These are phyloP conservation scores for Urocyon cinereoargenteus DNA, from an alignment of 2,797 vertebrate genomes.

Conservation along the genomic window DNA sequence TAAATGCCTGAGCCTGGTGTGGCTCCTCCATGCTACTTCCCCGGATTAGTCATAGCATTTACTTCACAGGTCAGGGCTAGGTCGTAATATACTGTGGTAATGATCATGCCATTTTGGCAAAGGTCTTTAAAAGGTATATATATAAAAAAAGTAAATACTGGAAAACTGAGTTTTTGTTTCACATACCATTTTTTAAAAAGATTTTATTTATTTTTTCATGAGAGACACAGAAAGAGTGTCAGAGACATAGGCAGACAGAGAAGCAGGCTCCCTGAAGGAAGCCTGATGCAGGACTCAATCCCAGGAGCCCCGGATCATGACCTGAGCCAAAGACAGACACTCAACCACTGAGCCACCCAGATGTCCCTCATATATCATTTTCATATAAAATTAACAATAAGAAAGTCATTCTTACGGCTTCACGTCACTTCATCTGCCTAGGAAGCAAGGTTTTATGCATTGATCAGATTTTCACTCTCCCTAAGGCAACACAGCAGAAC, in stretches of 20 bases:
- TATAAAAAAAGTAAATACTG: neutral
- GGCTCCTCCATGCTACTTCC: neutral
- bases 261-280: no score
- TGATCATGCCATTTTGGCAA: neutral
- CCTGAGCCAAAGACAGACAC: no score
- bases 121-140: neutral
- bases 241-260: no score
- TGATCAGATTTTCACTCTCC: neutral
- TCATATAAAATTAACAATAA: neutral
- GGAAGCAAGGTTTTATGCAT: neutral
- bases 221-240: no score
- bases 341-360: no score
- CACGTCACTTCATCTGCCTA: neutral
- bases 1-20: neutral
- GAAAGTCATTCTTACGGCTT: neutral
- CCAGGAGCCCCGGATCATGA: no score
- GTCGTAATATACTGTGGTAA: neutral
- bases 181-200: neutral
- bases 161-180: slow-evolving; percentile 17
- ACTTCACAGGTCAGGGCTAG: neutral
- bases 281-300: no score
- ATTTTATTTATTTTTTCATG: no score
- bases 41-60: neutral
- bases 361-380: no score
- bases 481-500: neutral